Conservation (phyloP, 2,888 invertebrate species). For the Drosophila borealis region DNA sequence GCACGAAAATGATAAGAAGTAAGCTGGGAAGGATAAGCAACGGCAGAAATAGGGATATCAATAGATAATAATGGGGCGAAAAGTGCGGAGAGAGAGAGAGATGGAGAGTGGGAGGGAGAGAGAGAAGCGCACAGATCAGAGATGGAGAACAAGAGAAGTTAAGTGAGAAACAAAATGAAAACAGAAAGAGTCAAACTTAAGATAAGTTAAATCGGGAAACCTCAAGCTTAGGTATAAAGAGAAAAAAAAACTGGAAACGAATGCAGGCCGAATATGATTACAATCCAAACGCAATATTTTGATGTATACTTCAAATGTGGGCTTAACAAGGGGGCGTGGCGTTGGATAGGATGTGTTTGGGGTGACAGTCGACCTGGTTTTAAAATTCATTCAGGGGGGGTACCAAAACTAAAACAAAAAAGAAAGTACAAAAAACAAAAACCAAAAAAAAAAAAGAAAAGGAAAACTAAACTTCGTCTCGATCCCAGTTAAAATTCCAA, state of each 20-base stretch:
- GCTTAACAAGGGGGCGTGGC: not conserved
- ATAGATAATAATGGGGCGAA: no score
- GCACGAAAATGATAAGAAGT: no score
- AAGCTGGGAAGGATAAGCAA: no score
- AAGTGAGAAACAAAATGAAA: no score
- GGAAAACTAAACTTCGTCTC: conserved; percentile 23
- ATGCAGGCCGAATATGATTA: not conserved
- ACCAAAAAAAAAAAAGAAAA: conserved; percentile 4
- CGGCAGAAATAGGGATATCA: no score
- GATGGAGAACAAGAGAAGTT: no score
- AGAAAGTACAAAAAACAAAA: not conserved
- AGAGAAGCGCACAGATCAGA: not conserved
- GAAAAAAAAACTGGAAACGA: no score
- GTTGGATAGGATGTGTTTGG: not conserved
- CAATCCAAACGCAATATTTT: not conserved
- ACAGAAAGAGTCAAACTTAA: no score
- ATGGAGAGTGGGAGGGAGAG: not conserved
- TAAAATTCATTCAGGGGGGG: conserved; percentile 24
- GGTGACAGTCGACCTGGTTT: conserved; percentile 17
- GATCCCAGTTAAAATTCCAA: conserved; percentile 36
- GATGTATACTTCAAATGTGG: not conserved
- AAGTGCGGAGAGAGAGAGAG: no score
- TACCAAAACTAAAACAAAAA: conserved; percentile 5
- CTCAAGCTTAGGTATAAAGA: no score
- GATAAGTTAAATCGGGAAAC: no score